phyloP scores from a whole-genome alignment of 92 coral and sea anemone genomes.

The Epizoanthus stellaris region DNA sequence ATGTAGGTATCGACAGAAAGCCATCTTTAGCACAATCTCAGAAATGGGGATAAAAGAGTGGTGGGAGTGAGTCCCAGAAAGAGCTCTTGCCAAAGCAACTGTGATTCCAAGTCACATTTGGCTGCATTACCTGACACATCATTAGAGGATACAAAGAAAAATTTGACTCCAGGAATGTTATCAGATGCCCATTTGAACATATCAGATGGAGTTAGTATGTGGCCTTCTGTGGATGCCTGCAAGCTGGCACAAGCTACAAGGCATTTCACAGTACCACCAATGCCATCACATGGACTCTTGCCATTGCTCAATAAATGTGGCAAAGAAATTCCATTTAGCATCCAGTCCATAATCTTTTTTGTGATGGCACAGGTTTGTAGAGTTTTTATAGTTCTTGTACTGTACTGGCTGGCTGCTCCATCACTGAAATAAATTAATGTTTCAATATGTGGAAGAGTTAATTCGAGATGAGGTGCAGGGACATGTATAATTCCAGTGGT shows the following conservation, averaged over 20 bases:
- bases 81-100: conserved; percentile 16
- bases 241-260: conserved; percentile 35
- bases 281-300: conserved; percentile 34
- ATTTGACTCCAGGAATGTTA: conserved; percentile 35
- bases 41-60: conserved; percentile 16
- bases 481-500: too few relatives aligned
- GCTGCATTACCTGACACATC: conserved; percentile 22
- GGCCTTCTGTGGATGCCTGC: conserved; percentile 20
- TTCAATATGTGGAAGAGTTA: too few relatives aligned
- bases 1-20: not conserved
- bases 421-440: too few relatives aligned
- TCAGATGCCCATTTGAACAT: conserved; percentile 15
- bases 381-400: too few relatives aligned
- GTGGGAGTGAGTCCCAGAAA: conserved; percentile 20
- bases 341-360: not conserved
- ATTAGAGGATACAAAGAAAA: conserved; percentile 11
- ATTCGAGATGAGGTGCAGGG: not conserved
- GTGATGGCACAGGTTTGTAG: too few relatives aligned
- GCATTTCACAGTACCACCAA: conserved; percentile 43
- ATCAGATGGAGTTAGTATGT: conserved; percentile 8
- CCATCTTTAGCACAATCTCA: not conserved
- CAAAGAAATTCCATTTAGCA: conserved; percentile 27
- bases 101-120: conserved; percentile 4
- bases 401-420: too few relatives aligned
- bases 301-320: not conserved